Evolutionary conservation across 2,113 vertebrate species (phyloP), one percentile per base, ranked within the genome.

Genomic region (Microcebus lehilahytsara): DNA sequence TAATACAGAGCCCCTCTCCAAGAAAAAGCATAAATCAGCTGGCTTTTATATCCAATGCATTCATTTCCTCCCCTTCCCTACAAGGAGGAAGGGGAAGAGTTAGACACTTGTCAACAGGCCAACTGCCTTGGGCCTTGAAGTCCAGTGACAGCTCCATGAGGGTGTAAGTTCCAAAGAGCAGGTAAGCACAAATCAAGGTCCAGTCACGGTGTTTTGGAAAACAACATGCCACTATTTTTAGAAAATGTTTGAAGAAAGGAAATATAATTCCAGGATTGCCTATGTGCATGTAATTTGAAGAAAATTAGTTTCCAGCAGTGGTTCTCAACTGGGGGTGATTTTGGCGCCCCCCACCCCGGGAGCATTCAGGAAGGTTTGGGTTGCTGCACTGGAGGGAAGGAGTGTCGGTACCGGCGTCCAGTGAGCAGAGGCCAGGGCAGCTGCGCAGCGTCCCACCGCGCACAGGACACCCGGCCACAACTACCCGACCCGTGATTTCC

Each of bases 1-100:
- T 62, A 83, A 51, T 85, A 71, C 14, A 97, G 17, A 6, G 12
- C 85, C 96, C 51, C 42, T 91, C 49, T 51, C 11, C 37, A 37
- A 62, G 25, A 95, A n/a, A 32, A 94, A 25, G 67, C 20, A 89
- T 93, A 56, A 27, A 97, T 89, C 86, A 89, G 64, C n/a, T 74
- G 49, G 34, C 32, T 93, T 81, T 64, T 67, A 85, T 75, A 91
- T 51, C 74, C 72, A 81, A 58, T 30, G 23, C 46, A 46, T 89
- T 89, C 78, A 92, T 83, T 90, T 89, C 42, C 56, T 96, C 78
- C 72, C 53, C 62, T 74, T 72, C 60, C 78, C 88, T 77, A 34
- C 11, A 60, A 34, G 69, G 56, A 85, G 42, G 34, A 37, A 62
- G 27, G 10, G 51, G 42, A 72, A 67, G 64, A 66, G 7, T 51